Percentiles rank a stretch among this genome's conserved stretches.
phyloP scores from a whole-genome alignment of 2,888 invertebrate species.

The Brachynemurus nebulosus region DNA sequence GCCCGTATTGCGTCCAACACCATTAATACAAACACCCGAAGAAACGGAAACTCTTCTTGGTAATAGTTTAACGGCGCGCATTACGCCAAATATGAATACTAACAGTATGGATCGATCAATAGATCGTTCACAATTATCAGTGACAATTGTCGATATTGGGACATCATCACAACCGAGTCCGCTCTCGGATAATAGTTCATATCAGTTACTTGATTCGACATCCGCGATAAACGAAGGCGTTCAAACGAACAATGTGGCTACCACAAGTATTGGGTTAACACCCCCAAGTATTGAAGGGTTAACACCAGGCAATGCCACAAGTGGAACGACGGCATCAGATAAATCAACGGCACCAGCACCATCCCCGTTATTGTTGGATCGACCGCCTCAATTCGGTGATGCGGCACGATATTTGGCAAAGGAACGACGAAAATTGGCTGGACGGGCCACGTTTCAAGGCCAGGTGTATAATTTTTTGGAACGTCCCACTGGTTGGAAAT shows the following conservation, averaged over 20 bases:
- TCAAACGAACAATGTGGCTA: background rate
- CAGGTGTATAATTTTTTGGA: conserved; percentile 75
- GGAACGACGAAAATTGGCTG: conserved; percentile 45
- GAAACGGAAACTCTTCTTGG: conserved; percentile 7
- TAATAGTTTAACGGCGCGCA: background rate
- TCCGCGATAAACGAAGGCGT: conserved; percentile 9
- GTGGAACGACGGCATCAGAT: conserved; percentile 6
- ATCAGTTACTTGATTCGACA: conserved; percentile 27
- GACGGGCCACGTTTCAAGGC: conserved; percentile 55
- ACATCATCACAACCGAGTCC: conserved; percentile 28
- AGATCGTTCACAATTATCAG: conserved; percentile 29
- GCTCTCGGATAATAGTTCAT: conserved; percentile 28
- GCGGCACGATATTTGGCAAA: conserved; percentile 45
- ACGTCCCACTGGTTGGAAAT: conserved; percentile 70
- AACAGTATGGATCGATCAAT: too few relatives aligned
- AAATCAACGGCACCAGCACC: conserved; percentile 16
- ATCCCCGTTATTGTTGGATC: conserved; percentile 30
- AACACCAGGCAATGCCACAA: conserved; percentile 5
- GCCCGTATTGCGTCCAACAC: conserved; percentile 3
- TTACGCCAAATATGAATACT: background rate
- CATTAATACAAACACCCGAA: conserved; percentile 6
- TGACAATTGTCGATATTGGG: conserved; percentile 31
- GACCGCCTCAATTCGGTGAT: conserved; percentile 38
- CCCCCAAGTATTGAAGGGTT: background rate
- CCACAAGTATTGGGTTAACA: background rate